Conservation (phyloP, 2,113 vertebrate species). For the Crotalus horridus region DNA sequence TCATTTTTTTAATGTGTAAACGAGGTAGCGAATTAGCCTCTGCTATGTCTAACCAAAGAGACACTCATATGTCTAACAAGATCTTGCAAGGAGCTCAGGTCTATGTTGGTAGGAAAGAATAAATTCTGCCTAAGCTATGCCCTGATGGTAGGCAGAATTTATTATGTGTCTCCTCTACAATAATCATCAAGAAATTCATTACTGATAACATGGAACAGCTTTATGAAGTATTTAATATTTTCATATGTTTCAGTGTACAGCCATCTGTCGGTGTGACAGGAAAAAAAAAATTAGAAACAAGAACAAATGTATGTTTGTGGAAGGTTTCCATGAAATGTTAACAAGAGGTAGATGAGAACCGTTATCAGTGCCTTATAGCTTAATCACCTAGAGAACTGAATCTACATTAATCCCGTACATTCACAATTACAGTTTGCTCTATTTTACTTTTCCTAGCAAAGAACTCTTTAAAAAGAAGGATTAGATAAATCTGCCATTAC, state of each 20-base stretch:
- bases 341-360: conserved; percentile 36
- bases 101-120: not conserved
- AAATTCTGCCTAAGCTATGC: not conserved
- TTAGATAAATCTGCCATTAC: conserved; percentile 41
- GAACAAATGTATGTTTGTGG: conserved; percentile 65
- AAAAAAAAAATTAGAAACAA: conserved; percentile 60
- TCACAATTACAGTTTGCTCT: conserved; percentile 37
- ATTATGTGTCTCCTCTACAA: not conserved
- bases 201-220: conserved; percentile 45
- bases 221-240: conserved; percentile 71
- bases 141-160: not conserved
- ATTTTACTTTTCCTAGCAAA: conserved; percentile 42
- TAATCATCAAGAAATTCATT: not conserved
- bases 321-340: conserved; percentile 55
- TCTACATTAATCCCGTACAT: conserved; percentile 22
- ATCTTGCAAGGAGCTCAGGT: not conserved
- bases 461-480: conserved; percentile 24
- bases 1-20: not conserved
- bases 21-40: not conserved
- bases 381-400: conserved; percentile 38
- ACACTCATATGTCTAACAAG: not conserved
- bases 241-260: conserved; percentile 68
- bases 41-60: not conserved
- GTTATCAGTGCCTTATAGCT: conserved; percentile 32
- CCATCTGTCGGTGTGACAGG: conserved; percentile 69